Percentiles rank a stretch among this genome's conserved stretches.
Conservation (phyloP, 2,888 invertebrate genomes). For the Achlya flavicornis region DNA sequence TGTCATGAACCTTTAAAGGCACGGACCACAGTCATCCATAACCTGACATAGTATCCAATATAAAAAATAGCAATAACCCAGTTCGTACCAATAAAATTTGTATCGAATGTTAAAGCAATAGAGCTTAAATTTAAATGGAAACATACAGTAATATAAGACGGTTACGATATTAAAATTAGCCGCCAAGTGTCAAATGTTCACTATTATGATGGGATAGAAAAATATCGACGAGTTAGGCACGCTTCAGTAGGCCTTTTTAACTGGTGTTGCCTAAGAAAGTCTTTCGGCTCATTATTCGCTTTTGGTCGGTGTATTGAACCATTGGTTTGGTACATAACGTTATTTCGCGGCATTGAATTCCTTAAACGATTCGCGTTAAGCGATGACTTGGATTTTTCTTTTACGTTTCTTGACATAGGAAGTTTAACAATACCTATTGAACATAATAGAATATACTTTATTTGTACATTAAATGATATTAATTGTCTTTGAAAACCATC, state of each 20-base stretch:
- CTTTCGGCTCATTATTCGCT: conserved; percentile 53
- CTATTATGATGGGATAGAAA: conserved; percentile 66
- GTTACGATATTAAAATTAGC: conserved; percentile 28
- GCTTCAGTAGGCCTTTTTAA: conserved; percentile 60
- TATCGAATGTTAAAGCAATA: conserved; percentile 22
- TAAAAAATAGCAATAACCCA: conserved; percentile 21
- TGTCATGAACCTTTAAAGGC: conserved; percentile 52
- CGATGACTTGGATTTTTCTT: conserved; percentile 42
- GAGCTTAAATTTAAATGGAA: conserved; percentile 31
- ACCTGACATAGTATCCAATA: conserved; percentile 31
- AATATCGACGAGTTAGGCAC: conserved; percentile 67
- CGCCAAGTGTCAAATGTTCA: conserved; percentile 63
- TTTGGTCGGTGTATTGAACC: conserved; percentile 44
- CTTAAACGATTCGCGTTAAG: conserved; percentile 42
- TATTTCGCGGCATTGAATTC: conserved; percentile 43
- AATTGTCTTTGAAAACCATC: too few relatives aligned
- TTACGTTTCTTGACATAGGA: not conserved
- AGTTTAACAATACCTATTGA: not conserved
- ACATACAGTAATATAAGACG: conserved; percentile 23
- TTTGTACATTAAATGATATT: too few relatives aligned
- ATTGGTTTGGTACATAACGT: conserved; percentile 5
- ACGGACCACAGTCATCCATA: conserved; percentile 57
- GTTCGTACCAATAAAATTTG: conserved; percentile 13
- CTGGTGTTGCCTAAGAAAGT: conserved; percentile 48
- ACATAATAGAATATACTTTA: too few relatives aligned